Evolutionary conservation across 2,888 invertebrate species (phyloP).

Genomic region (Aphodius granarius): DNA sequence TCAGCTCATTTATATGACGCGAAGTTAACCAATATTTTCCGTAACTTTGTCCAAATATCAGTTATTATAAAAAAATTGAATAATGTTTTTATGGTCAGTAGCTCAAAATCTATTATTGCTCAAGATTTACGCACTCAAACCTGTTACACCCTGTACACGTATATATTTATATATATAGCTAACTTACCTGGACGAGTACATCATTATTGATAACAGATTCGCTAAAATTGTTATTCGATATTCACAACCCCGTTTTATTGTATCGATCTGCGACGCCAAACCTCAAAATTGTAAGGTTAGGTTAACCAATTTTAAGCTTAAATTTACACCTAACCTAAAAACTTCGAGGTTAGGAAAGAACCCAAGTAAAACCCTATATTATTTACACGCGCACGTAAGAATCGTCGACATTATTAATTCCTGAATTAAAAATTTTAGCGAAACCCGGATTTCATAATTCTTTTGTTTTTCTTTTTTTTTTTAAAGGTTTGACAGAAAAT

Average conservation of each 20-base stretch:
- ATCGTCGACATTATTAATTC: neutral
- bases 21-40: too few species aligned
- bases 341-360: neutral
- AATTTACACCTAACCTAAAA: neutral
- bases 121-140: too few species aligned
- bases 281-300: neutral
- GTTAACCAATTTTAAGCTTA: too few species aligned
- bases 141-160: too few species aligned
- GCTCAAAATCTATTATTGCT: too few species aligned
- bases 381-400: neutral
- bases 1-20: too few species aligned
- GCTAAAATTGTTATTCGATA: neutral
- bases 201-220: neutral
- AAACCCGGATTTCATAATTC: neutral
- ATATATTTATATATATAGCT: neutral
- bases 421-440: neutral
- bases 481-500: too few species aligned
- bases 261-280: neutral
- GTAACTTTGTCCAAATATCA: too few species aligned
- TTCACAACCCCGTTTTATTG: neutral
- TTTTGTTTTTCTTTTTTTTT: too few species aligned
- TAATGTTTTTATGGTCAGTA: too few species aligned
- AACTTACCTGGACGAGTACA: neutral
- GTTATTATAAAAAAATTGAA: too few species aligned
- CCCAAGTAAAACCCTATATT: neutral